Conservation (phyloP, 2,888 invertebrate genomes). For the Merodon equestris region DNA sequence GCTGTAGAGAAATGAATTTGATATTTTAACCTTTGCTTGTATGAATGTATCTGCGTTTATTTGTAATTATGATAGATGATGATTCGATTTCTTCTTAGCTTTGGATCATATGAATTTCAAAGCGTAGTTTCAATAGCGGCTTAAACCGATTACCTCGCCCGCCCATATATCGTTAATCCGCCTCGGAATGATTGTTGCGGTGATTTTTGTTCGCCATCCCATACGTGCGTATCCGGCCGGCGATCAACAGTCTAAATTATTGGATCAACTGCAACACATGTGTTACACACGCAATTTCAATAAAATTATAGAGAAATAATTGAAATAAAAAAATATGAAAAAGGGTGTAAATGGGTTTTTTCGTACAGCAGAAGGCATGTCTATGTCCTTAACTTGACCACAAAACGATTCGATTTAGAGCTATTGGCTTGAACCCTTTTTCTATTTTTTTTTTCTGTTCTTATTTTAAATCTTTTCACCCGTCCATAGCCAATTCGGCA, state of each 20-base stretch:
- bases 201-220: no score
- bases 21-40: constrained; percentile 52
- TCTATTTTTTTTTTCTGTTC: constrained; percentile 13
- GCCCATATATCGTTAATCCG: constrained; percentile 10
- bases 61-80: constrained; percentile 63
- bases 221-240: no score
- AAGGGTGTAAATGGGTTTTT: constrained; percentile 35
- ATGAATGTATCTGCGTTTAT: constrained; percentile 43
- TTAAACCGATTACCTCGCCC: constrained; percentile 20
- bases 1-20: constrained; percentile 49
- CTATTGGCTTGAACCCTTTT: constrained; percentile 59
- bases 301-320: constrained; percentile 28
- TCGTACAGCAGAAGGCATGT: constrained; percentile 23
- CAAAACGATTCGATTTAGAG: constrained; percentile 66
- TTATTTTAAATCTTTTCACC: constrained; percentile 40
- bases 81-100: constrained; percentile 8
- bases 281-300: constrained; percentile 20
- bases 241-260: no score
- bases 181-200: no score
- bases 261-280: background rate
- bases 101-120: constrained; percentile 1
- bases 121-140: constrained; percentile 5
- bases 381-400: constrained; percentile 56
- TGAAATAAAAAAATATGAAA: constrained; percentile 4
- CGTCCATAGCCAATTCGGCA: constrained; percentile 46